Evolutionary conservation across 2,888 invertebrate species (phyloP), one percentile per base, ranked within the genome.

Genomic region (Eristalinus sepulchralis): DNA sequence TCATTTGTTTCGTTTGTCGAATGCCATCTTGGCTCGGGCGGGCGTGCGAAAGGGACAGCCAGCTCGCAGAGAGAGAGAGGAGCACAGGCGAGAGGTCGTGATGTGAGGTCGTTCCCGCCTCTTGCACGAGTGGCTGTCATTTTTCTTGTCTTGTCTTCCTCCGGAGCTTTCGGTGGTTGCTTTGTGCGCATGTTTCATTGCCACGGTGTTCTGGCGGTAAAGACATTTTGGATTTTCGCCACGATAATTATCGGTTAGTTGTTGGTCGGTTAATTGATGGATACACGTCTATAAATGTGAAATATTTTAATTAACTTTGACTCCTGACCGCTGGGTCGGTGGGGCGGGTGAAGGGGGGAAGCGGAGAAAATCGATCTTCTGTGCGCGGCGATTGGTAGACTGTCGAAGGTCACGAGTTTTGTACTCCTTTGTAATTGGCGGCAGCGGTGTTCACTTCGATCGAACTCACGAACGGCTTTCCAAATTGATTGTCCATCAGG

Each of bases 71-170:
- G 66, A 72, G 20, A 34, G 27, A 66, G 66, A 72, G 27, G 24
- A 67, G 64, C 64, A 72, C 71, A 68, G 33, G 47, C 53, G 55
- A 78, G 67, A 86, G 83, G 86, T 86, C 86, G 86, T 86, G 86
- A 86, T 79, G 78, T 79, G 70, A 83, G 83, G 82, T 78, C 83
- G 86, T 78, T 85, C 68, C 73, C 86, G 86, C 83, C 86, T 86
- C 75, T 86, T 86, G 78, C 86, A 82, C 78, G 86, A 86, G 73
- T 81, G 64, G 59, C 67, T 80, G 66, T 68, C 33, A 31, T 64
- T 66, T 66, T 75, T 59, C 4, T 64, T 39, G 11, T 13, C 13
- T 4, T 10, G 27, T 24, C 22, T 75, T 53, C n/a, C n/a, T 36
- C 9, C 36, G 11, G 34, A 66, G 64, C 63, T 71, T 82, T 82